Percentiles rank a stretch among this genome's conserved stretches.
These are phyloP conservation scores for Antrozous pallidus DNA, from an alignment of 2,797 vertebrate genomes.

Conservation along the genomic window DNA sequence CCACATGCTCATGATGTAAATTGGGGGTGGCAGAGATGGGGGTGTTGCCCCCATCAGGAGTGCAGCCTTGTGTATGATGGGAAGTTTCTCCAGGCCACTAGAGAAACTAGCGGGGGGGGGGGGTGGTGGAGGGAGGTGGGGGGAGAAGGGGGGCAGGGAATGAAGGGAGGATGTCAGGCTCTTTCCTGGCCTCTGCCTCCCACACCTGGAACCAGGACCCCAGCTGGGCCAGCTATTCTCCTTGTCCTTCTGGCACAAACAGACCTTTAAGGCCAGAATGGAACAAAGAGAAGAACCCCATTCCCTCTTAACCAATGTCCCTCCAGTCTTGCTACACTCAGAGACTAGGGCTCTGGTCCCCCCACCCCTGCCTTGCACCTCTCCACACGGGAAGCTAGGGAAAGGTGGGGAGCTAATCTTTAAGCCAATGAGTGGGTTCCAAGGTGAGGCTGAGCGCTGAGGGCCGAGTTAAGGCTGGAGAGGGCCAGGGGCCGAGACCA, in stretches of 20 bases:
- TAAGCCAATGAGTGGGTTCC: neutral
- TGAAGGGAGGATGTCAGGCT: neutral
- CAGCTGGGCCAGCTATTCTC: constrained; percentile 1
- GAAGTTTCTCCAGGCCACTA: constrained; percentile 68
- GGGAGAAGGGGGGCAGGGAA: constrained; percentile 5
- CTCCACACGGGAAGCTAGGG: constrained; percentile 14
- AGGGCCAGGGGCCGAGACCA: neutral
- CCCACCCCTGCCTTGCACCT: neutral
- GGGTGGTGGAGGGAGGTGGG: too few relatives aligned
- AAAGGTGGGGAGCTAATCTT: constrained; percentile 57
- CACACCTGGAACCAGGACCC: constrained; percentile 48
- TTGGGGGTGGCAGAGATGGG: neutral
- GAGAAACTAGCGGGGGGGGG: too few relatives aligned
- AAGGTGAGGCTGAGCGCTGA: neutral
- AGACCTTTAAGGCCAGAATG: constrained; percentile 27
- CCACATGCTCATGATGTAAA: neutral
- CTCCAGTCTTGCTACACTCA: neutral
- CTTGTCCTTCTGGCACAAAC: neutral
- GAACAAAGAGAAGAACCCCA: neutral
- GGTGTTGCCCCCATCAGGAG: neutral
- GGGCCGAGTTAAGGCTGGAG: constrained; percentile 17
- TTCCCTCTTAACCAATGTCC: neutral
- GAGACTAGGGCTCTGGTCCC: neutral
- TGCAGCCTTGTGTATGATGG: constrained; percentile 66
- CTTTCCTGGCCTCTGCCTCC: neutral